A percentile compares a stretch with the other conserved stretches of the same genome.
Conservation (phyloP, 2,888 invertebrate species). For the Megalurothrips usitatus region DNA sequence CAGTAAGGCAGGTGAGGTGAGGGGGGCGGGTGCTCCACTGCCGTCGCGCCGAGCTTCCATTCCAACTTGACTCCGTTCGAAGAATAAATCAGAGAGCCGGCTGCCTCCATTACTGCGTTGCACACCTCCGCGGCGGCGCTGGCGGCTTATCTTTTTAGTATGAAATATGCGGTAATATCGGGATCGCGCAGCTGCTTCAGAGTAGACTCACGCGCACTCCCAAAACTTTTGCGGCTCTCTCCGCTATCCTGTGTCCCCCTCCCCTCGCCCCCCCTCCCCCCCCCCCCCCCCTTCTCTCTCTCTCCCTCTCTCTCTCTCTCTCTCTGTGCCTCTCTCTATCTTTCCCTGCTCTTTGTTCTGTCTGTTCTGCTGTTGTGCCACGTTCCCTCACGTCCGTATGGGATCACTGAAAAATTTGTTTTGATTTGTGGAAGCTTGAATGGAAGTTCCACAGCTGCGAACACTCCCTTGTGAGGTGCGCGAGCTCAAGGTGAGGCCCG, state of each 20-base stretch:
- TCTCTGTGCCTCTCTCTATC: not conserved
- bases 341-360: too few species aligned
- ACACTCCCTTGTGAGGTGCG: too few species aligned
- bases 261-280: not conserved
- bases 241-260: not conserved
- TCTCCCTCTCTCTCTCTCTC: not conserved
- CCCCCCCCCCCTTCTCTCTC: not conserved
- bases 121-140: not conserved
- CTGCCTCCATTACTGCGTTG: not conserved
- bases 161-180: slow-evolving; percentile 20
- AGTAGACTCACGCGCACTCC: slow-evolving; percentile 19
- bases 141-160: slow-evolving; percentile 21
- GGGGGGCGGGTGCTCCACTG: not conserved
- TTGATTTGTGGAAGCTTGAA: too few species aligned
- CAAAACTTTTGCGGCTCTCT: not conserved
- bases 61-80: not conserved
- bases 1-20: too few species aligned
- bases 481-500: too few species aligned
- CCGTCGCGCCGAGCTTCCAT: not conserved
- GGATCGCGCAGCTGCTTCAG: slow-evolving; percentile 7
- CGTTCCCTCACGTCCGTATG: too few species aligned
- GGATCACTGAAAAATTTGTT: too few species aligned
- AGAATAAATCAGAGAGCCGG: not conserved
- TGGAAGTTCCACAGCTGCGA: too few species aligned
- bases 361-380: too few species aligned